Percentiles rank a stretch among this genome's conserved stretches.
Evolutionary conservation across 2,888 invertebrate genomes (phyloP).

Genomic region (Nasonia oneida): DNA sequence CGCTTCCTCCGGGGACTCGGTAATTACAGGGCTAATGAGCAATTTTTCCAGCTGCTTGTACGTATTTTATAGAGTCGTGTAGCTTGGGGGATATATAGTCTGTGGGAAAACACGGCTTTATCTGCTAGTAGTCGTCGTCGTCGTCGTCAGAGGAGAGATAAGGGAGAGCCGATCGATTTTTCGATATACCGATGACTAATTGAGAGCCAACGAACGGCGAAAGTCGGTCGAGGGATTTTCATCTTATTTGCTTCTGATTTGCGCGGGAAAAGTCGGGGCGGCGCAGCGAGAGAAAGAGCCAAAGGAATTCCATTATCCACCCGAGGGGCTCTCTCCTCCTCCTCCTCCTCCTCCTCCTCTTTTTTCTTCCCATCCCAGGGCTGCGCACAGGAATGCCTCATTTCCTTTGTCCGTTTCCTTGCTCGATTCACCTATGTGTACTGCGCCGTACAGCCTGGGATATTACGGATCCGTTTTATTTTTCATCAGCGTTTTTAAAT

Average conservation of each 20-base stretch:
- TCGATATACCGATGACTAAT: constrained; percentile 51
- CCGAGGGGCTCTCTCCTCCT: constrained; percentile 43
- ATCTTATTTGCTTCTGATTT: constrained; percentile 37
- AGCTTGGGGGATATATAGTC: neutral
- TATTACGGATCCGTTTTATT: no score
- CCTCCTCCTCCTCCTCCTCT: neutral
- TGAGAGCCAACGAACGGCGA: neutral
- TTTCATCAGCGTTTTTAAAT: neutral
- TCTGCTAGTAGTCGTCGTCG: no score
- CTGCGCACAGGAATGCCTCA: constrained; percentile 65
- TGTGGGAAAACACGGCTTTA: neutral
- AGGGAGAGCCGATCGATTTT: constrained; percentile 39
- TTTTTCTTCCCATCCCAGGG: neutral
- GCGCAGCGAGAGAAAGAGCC: neutral
- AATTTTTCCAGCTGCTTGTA: constrained; percentile 48
- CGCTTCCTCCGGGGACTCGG: neutral
- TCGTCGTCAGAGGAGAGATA: neutral
- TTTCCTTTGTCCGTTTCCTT: constrained; percentile 67
- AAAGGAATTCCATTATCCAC: constrained; percentile 69
- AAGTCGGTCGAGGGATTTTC: constrained; percentile 21
- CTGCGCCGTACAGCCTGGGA: neutral
- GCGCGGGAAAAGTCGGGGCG: constrained; percentile 7
- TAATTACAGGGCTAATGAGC: constrained; percentile 52
- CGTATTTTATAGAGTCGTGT: neutral
- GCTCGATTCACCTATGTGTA: constrained; percentile 30